These are phyloP conservation scores for Maconellicoccus hirsutus DNA, from an alignment of 1,140 invertebrate genomes.

Conservation along the genomic window DNA sequence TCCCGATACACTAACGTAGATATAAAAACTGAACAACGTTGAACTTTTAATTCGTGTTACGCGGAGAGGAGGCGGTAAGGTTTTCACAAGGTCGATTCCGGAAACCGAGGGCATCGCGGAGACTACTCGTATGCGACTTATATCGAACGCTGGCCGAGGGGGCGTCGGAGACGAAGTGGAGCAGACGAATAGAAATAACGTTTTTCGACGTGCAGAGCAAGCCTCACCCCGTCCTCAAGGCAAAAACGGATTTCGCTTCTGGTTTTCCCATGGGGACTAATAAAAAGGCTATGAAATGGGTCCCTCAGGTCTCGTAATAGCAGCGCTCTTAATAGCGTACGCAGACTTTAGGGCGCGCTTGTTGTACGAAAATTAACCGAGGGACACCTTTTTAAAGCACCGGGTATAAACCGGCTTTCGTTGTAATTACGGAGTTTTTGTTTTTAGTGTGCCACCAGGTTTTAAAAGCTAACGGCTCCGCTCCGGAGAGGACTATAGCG, in stretches of 20 bases:
- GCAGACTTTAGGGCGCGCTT: slow-evolving; percentile 21
- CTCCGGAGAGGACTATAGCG: slow-evolving; percentile 6
- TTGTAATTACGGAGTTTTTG: slow-evolving; percentile 20
- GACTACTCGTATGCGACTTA: too few species aligned
- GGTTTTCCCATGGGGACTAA: slow-evolving; percentile 21
- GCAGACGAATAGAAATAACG: slow-evolving; percentile 7
- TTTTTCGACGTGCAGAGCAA: slow-evolving; percentile 6
- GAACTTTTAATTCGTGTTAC: neutral
- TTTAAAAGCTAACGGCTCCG: slow-evolving; percentile 20
- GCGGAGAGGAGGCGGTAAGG: neutral
- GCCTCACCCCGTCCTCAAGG: neutral
- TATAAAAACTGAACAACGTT: neutral
- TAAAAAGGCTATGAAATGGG: slow-evolving; percentile 22
- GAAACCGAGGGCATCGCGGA: too few species aligned
- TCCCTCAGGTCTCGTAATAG: slow-evolving; percentile 20
- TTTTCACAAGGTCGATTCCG: neutral
- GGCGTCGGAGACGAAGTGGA: neutral
- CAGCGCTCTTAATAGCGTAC: slow-evolving; percentile 18
- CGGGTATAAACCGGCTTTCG: slow-evolving; percentile 20
- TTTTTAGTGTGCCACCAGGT: slow-evolving; percentile 17
- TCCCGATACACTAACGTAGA: neutral
- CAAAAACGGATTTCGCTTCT: slow-evolving; percentile 21
- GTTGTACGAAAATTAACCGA: slow-evolving; percentile 22
- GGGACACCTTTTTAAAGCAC: slow-evolving; percentile 21
- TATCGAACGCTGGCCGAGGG: neutral